Percentiles rank a stretch among this genome's conserved stretches.
Evolutionary conservation across 2,888 invertebrate genomes (phyloP).

Genomic region (Petrophora chlorosata): DNA sequence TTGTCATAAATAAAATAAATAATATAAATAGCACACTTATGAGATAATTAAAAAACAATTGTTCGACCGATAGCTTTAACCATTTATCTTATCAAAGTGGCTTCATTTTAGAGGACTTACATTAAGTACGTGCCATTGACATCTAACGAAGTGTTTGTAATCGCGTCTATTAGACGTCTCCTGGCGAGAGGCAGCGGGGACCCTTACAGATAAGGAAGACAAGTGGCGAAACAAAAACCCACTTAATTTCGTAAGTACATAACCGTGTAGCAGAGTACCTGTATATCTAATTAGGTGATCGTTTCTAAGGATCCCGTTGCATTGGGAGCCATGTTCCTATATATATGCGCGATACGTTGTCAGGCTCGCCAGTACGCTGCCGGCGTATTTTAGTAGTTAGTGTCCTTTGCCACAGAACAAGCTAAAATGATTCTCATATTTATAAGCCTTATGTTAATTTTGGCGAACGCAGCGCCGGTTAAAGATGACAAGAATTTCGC

Average conservation of each 20-base stretch:
- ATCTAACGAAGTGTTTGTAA: slow-evolving; percentile 24
- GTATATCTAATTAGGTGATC: slow-evolving; percentile 71
- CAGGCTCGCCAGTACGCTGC: slow-evolving; percentile 37
- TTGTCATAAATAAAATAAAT: too few relatives aligned
- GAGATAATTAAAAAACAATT: too few relatives aligned
- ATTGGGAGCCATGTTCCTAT: slow-evolving; percentile 38
- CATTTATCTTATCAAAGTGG: too few relatives aligned
- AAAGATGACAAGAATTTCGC: slow-evolving; percentile 36
- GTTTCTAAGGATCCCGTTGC: slow-evolving; percentile 55
- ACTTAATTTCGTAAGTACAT: slow-evolving; percentile 57
- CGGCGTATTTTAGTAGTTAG: slow-evolving; percentile 34
- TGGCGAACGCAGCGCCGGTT: slow-evolving; percentile 44
- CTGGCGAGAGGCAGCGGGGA: slow-evolving; percentile 52
- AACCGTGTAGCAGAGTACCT: slow-evolving; percentile 49
- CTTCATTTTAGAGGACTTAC: neutral
- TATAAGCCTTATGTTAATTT: slow-evolving; percentile 33
- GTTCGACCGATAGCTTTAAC: too few relatives aligned
- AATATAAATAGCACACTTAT: too few relatives aligned
- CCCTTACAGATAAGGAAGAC: slow-evolving; percentile 52
- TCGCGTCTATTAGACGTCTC: slow-evolving; percentile 31
- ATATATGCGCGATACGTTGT: slow-evolving; percentile 41
- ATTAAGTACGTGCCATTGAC: neutral
- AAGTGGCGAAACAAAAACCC: slow-evolving; percentile 47
- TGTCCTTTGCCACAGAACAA: slow-evolving; percentile 22
- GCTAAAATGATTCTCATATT: slow-evolving; percentile 30